These are phyloP conservation scores for Smithornis capensis DNA, from an alignment of 2,113 vertebrate genomes.

Conservation along the genomic window DNA sequence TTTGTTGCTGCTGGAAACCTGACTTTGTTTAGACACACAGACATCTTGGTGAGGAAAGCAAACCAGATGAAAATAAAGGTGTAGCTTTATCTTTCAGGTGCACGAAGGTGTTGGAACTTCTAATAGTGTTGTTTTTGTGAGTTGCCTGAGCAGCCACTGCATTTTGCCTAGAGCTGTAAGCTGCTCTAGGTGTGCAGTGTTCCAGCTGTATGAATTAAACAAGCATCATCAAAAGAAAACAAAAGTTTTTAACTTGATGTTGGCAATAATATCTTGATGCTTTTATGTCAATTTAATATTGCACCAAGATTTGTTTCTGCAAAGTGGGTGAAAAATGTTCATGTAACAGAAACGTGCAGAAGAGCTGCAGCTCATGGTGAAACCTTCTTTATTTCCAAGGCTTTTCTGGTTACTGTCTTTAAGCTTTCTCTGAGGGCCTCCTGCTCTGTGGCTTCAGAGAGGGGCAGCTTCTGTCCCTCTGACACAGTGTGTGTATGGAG, in stretches of 20 bases:
- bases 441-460: not conserved
- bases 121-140: not conserved
- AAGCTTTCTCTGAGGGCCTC: not conserved
- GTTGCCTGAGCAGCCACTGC: not conserved
- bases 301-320: not conserved
- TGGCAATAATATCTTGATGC: rapidly evolving
- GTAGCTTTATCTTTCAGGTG: not conserved
- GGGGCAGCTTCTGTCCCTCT: not conserved
- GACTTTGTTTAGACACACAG: not conserved
- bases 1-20: conserved; percentile 9
- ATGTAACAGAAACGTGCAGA: not conserved
- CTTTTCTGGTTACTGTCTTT: not conserved
- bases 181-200: not conserved
- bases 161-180: not conserved
- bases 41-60: not conserved
- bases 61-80: not conserved
- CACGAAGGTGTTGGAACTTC: not conserved
- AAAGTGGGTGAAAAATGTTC: not conserved
- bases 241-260: not conserved
- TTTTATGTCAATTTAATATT: not conserved
- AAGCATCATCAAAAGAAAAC: not conserved
- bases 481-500: rapidly evolving
- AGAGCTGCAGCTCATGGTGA: not conserved
- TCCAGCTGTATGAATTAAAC: not conserved
- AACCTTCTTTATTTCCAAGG: not conserved